Conservation (phyloP, 2,113 vertebrate genomes). For the Notechis scutatus region DNA sequence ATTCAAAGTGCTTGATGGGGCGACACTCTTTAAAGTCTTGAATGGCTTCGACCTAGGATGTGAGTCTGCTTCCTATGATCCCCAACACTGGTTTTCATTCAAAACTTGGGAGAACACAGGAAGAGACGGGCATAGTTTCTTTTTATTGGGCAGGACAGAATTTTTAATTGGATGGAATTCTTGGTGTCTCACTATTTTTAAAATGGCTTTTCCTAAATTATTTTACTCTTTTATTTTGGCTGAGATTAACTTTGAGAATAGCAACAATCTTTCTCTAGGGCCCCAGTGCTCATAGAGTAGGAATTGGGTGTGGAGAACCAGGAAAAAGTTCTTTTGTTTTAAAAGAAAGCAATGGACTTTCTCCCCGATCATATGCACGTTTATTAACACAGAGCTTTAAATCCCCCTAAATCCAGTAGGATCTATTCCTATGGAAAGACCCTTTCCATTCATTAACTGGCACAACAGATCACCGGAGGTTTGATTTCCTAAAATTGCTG, state of each 20-base stretch:
- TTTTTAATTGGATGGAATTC: neutral
- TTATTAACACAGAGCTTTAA: neutral
- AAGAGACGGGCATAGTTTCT: neutral
- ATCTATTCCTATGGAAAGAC: neutral
- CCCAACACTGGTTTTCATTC: neutral
- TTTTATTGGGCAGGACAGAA: neutral
- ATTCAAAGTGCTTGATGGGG: neutral
- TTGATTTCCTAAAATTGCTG: slow-evolving; percentile 18
- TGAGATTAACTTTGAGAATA: neutral
- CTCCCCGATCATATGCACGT: neutral
- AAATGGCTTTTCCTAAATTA: neutral
- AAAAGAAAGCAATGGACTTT: neutral
- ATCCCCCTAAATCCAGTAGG: neutral
- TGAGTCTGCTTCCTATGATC: neutral
- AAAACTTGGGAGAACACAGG: neutral
- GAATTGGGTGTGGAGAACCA: neutral
- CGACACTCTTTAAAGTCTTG: neutral
- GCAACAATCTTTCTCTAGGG: neutral
- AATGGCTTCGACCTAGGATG: neutral
- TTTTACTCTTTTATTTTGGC: neutral
- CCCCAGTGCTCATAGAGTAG: neutral
- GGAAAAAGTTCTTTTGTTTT: neutral
- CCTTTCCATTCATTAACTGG: neutral
- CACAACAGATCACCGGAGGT: neutral
- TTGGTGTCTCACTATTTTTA: neutral